These are phyloP conservation scores for Schizopygopsis malacanthus DNA, from an alignment of 2,797 vertebrate species.

Conservation along the genomic window DNA sequence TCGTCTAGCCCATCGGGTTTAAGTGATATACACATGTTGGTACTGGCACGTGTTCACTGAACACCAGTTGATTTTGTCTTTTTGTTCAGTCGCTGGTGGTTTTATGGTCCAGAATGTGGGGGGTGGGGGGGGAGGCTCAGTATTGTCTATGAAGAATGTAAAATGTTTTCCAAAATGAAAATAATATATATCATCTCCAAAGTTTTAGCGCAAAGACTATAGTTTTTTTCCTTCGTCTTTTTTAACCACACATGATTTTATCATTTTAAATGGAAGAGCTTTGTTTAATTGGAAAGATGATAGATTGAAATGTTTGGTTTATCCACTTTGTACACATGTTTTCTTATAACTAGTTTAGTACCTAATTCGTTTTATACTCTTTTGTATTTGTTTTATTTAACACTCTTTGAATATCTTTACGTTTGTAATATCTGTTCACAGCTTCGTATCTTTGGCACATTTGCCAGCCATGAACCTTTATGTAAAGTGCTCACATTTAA, in stretches of 20 bases:
- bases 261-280: conserved; percentile 56
- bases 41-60: conserved; percentile 35
- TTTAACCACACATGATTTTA: conserved; percentile 49
- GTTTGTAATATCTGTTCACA: conserved; percentile 72
- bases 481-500: conserved; percentile 70
- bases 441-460: conserved; percentile 72
- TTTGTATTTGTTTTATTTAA: conserved; percentile 77
- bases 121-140: conserved; percentile 39
- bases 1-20: not conserved
- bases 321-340: conserved; percentile 67
- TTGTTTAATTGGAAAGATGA: conserved; percentile 62
- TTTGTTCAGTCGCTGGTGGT: conserved; percentile 40
- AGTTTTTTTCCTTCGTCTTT: conserved; percentile 10
- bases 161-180: conserved; percentile 73
- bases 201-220: conserved; percentile 46
- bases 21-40: conserved; percentile 20
- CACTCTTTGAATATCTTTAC: conserved; percentile 76
- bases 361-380: conserved; percentile 72
- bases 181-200: conserved; percentile 76
- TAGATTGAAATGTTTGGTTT: conserved; percentile 61
- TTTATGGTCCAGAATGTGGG: conserved; percentile 67
- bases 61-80: conserved; percentile 18
- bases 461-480: conserved; percentile 66
- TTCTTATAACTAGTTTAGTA: conserved; percentile 73
- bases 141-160: conserved; percentile 66